Evolutionary conservation across 2,113 vertebrate genomes (phyloP).

Genomic region (Procavia capensis): DNA sequence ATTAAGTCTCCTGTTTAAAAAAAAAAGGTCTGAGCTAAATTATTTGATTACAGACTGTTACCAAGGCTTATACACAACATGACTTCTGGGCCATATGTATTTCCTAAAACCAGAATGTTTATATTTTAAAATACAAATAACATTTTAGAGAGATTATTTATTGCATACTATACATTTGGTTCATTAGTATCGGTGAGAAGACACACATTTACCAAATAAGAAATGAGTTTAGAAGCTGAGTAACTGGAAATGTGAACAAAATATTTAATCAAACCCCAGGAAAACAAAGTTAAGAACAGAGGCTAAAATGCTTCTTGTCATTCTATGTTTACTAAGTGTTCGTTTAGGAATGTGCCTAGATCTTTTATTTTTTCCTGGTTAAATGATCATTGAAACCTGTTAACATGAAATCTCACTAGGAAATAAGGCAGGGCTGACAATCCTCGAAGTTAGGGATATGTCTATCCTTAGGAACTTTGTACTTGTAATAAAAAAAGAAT

Average conservation of each 20-base stretch:
- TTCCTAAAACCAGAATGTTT: conserved; percentile 30
- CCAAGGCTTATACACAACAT: not conserved
- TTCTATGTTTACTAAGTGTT: conserved; percentile 40
- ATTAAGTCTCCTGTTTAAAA: conserved; percentile 92
- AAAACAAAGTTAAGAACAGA: conserved; percentile 10
- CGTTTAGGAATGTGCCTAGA: not conserved
- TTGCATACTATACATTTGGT: conserved; percentile 3
- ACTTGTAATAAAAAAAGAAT: conserved; percentile 5
- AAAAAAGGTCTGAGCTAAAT: conserved; percentile 36
- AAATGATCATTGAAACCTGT: conserved; percentile 49
- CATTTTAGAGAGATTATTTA: conserved; percentile 33
- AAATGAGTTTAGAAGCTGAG: conserved; percentile 42
- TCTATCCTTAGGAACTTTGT: not conserved
- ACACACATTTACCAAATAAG: conserved; percentile 19
- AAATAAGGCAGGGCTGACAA: not conserved
- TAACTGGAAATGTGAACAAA: conserved; percentile 40
- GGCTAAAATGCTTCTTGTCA: not conserved
- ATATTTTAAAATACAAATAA: conserved; percentile 50
- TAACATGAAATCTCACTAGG: not conserved
- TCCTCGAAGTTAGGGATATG: not conserved
- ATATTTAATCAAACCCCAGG: conserved; percentile 26
- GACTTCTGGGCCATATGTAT: not conserved
- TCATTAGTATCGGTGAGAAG: not conserved
- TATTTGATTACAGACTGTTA: conserved; percentile 13
- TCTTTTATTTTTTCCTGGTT: conserved; percentile 4